A percentile compares a stretch with the other conserved stretches of the same genome.
phyloP scores from a whole-genome alignment of 1,140 invertebrate species.

The Drosophila virilis region DNA sequence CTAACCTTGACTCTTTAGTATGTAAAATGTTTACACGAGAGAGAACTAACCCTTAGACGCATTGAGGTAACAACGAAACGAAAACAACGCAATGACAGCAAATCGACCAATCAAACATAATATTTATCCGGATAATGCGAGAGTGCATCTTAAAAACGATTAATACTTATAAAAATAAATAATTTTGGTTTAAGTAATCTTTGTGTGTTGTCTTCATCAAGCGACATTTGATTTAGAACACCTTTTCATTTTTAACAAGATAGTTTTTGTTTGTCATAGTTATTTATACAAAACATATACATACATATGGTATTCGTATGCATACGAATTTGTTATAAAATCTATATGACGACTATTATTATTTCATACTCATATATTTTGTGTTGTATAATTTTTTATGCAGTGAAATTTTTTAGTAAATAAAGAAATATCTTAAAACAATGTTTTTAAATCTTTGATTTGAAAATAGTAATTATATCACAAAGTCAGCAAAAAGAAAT shows the following conservation, averaged over 20 bases:
- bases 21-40: conserved; percentile 42
- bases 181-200: conserved; percentile 31
- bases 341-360: conserved; percentile 69
- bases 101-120: conserved; percentile 59
- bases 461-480: background rate
- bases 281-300: conserved; percentile 57
- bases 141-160: conserved; percentile 74
- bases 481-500: no score
- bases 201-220: conserved; percentile 53
- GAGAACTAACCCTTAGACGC: conserved; percentile 14
- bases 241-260: conserved; percentile 47
- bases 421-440: conserved; percentile 62
- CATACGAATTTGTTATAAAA: conserved; percentile 74
- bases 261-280: conserved; percentile 55
- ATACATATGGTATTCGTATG: conserved; percentile 62
- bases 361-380: conserved; percentile 74
- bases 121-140: conserved; percentile 79
- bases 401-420: conserved; percentile 76
- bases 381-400: conserved; percentile 81
- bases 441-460: background rate
- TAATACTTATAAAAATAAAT: conserved; percentile 45
- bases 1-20: conserved; percentile 65
- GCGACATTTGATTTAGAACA: conserved; percentile 21
- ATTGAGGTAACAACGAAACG: conserved; percentile 78
- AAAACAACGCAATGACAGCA: conserved; percentile 48